phyloP scores from a whole-genome alignment of 1,140 invertebrate species.

The Heliothis subflexa region DNA sequence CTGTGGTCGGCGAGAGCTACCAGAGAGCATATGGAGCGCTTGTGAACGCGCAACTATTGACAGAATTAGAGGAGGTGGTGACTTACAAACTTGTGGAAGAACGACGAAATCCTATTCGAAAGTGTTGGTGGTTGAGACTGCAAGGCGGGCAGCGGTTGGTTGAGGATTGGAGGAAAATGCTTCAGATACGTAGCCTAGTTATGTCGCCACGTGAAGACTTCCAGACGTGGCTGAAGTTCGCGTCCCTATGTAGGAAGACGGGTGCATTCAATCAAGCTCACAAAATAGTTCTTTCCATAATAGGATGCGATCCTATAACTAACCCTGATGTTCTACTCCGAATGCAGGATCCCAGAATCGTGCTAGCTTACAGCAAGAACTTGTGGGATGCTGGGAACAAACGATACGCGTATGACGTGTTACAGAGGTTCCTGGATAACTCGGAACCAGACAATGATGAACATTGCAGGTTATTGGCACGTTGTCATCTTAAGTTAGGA shows the following conservation, averaged over 20 bases:
- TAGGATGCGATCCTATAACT: conserved; percentile 92
- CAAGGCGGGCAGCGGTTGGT: conserved; percentile 97
- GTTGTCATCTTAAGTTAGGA: conserved; percentile 96
- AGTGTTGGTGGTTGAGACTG: conserved; percentile 98
- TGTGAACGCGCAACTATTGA: conserved; percentile 98
- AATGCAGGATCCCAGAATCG: conserved; percentile 92
- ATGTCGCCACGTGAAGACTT: conserved; percentile 97
- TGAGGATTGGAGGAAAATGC: conserved; percentile 99
- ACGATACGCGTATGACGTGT: conserved; percentile 91
- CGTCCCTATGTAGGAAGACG: conserved; percentile 97
- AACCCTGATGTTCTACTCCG: conserved; percentile 90
- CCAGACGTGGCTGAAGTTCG: conserved; percentile 99
- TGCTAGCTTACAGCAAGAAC: conserved; percentile 97
- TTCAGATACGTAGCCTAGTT: conserved; percentile 97
- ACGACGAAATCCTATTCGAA: conserved; percentile 92
- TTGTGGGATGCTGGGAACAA: conserved; percentile 95
- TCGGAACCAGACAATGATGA: conserved; percentile 89
- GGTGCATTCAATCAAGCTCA: conserved; percentile 95
- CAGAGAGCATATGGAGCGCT: conserved; percentile 98
- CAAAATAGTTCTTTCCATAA: conserved; percentile 95
- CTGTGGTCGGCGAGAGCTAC: conserved; percentile 99
- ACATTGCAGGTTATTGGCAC: conserved; percentile 91
- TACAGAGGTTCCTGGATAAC: conserved; percentile 92
- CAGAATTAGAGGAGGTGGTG: conserved; percentile 98
- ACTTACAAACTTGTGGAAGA: conserved; percentile 98